Evolutionary conservation across 1,140 invertebrate species (phyloP).

Genomic region (Octopus bimaculoides): DNA sequence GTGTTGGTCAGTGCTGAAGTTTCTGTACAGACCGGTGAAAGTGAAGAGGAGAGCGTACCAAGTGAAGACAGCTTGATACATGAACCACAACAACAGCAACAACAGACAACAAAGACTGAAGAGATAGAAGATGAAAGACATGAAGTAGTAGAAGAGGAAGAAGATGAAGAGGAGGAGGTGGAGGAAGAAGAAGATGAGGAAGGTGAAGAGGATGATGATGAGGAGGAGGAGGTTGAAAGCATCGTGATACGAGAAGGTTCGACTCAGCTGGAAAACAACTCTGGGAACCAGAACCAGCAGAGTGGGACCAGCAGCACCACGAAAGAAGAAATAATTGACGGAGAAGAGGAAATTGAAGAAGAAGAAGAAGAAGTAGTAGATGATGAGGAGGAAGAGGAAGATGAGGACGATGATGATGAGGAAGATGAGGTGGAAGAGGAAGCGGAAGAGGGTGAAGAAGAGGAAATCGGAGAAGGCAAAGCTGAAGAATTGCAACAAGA

Average conservation of each 20-base stretch:
- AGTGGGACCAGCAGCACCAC: too few relatives aligned
- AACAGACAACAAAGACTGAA: constrained; percentile 20
- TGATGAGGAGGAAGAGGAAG: too few relatives aligned
- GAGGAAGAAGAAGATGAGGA: background rate
- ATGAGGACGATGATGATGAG: too few relatives aligned
- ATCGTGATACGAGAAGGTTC: too few relatives aligned
- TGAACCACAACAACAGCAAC: constrained; percentile 17
- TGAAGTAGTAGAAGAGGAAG: constrained; percentile 25
- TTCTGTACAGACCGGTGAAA: background rate
- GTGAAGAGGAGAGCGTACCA: background rate
- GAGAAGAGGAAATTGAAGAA: background rate
- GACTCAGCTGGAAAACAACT: too few relatives aligned
- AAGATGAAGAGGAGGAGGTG: constrained; percentile 9
- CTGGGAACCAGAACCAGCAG: too few relatives aligned
- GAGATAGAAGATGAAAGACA: constrained; percentile 20
- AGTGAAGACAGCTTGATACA: constrained; percentile 21
- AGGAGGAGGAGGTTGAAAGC: too few relatives aligned
- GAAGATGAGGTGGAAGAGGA: too few relatives aligned
- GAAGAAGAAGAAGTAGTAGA: background rate
- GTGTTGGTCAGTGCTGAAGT: background rate
- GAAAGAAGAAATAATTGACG: background rate
- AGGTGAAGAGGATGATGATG: background rate
- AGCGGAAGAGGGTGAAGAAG: background rate
- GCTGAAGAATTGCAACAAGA: background rate
- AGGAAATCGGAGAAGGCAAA: background rate